Evolutionary conservation across 2,797 vertebrate genomes (phyloP).

Genomic region (Octomys mimax): DNA sequence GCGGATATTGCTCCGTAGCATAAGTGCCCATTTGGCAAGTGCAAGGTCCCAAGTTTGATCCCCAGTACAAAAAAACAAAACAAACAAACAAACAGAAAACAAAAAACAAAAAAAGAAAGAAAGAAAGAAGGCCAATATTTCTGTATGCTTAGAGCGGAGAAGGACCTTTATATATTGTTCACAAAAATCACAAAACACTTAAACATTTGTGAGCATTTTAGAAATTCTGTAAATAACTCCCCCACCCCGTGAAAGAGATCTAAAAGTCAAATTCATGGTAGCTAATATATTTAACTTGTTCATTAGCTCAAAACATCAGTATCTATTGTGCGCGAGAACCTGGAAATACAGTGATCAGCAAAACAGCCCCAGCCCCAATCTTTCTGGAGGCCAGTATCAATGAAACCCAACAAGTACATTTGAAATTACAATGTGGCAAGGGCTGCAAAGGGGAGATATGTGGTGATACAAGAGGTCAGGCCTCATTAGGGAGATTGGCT

Average conservation of each 20-base stretch:
- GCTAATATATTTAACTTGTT: not conserved
- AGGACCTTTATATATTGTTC: not conserved
- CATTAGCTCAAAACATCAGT: not conserved
- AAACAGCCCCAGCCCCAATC: not conserved
- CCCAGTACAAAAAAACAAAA: no score
- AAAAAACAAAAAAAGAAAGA: not conserved
- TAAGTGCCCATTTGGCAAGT: no score
- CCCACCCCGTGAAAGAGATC: no score
- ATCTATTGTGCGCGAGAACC: not conserved
- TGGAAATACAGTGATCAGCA: not conserved
- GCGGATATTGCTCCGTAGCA: no score
- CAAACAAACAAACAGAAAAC: no score
- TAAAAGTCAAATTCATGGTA: constrained; percentile 10
- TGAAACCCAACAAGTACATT: not conserved
- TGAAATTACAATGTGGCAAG: not conserved
- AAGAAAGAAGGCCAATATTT: constrained; percentile 29
- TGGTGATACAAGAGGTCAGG: not conserved
- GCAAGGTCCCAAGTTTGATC: no score
- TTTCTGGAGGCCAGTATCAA: not conserved
- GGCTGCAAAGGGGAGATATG: not conserved
- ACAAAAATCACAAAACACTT: constrained; percentile 26
- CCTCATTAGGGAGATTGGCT: not conserved
- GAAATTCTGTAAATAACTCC: not conserved
- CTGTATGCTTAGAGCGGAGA: not conserved
- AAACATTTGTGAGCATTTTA: not conserved